Conservation (phyloP, 2,888 invertebrate species). For the Clanis bilineata region DNA sequence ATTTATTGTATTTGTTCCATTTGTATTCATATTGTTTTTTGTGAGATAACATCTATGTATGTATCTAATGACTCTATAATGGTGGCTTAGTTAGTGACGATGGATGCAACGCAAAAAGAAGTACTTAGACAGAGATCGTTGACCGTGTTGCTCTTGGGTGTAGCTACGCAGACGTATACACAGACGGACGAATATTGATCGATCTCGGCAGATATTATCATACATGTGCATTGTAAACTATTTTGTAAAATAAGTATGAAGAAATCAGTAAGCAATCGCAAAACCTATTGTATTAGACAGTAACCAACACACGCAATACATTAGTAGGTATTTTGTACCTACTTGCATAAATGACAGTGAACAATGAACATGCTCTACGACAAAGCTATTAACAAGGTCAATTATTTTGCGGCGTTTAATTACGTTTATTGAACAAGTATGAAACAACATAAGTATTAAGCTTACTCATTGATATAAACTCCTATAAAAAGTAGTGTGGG, state of each 20-base stretch:
- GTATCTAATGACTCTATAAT: background rate
- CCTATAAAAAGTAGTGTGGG: constrained; percentile 42
- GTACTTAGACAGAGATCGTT: constrained; percentile 13
- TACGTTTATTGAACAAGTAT: constrained; percentile 29
- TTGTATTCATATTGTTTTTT: no score
- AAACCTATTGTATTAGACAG: background rate
- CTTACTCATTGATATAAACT: constrained; percentile 34
- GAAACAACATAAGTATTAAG: constrained; percentile 26
- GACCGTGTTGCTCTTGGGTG: background rate
- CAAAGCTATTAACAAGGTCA: constrained; percentile 8
- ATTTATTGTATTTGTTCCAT: no score
- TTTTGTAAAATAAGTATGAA: constrained; percentile 2
- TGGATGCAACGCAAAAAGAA: background rate
- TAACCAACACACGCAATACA: background rate
- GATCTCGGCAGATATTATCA: constrained; percentile 14
- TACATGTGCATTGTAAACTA: background rate
- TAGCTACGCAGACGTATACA: constrained; percentile 13
- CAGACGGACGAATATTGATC: constrained; percentile 13
- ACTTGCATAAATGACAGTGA: no score
- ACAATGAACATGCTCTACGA: background rate
- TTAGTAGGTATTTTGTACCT: background rate
- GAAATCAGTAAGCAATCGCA: constrained; percentile 4
- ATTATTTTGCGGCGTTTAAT: constrained; percentile 21
- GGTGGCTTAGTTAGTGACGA: background rate
- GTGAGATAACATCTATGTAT: no score